phyloP scores from a whole-genome alignment of 1,140 invertebrate species.

The Phymorhynchus buccinoides region DNA sequence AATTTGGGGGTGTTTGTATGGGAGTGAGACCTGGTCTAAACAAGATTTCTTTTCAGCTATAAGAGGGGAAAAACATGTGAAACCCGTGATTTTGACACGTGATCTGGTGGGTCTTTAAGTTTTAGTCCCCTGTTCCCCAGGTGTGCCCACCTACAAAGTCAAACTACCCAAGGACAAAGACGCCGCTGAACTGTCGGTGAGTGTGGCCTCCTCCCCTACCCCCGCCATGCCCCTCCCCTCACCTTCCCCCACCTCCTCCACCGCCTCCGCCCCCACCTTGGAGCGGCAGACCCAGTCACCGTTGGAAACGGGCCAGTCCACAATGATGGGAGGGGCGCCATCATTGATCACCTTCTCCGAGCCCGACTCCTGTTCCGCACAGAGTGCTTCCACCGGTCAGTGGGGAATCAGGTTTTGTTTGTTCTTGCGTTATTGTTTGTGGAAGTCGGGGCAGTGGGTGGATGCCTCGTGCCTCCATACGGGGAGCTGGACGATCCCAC shows the following conservation, averaged over 20 bases:
- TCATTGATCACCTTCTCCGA: conserved; percentile 73
- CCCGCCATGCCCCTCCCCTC: conserved; percentile 32
- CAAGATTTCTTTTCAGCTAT: too few relatives aligned
- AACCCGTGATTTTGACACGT: too few relatives aligned
- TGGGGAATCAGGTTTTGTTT: too few relatives aligned
- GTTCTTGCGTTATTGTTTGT: too few relatives aligned
- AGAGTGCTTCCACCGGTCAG: conserved; percentile 29
- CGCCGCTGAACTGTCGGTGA: conserved; percentile 45
- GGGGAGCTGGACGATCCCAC: too few relatives aligned
- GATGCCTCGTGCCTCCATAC: too few relatives aligned
- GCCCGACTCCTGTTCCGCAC: conserved; percentile 75
- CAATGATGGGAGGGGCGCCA: conserved; percentile 45
- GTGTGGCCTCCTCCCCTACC: conserved; percentile 32
- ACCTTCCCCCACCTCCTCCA: conserved; percentile 28
- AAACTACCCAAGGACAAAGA: conserved; percentile 54
- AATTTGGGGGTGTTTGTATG: too few relatives aligned
- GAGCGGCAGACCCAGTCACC: conserved; percentile 52
- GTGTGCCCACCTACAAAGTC: conserved; percentile 53
- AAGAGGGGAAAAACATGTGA: too few relatives aligned
- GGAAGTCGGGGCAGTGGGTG: too few relatives aligned
- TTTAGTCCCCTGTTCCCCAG: conserved; percentile 32
- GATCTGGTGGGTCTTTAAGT: too few relatives aligned
- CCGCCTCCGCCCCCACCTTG: conserved; percentile 50
- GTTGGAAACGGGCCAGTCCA: conserved; percentile 40
- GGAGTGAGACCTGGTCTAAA: too few relatives aligned